These are phyloP conservation scores for Epirrhoe tristata DNA, from an alignment of 2,888 invertebrate genomes.

Conservation along the genomic window DNA sequence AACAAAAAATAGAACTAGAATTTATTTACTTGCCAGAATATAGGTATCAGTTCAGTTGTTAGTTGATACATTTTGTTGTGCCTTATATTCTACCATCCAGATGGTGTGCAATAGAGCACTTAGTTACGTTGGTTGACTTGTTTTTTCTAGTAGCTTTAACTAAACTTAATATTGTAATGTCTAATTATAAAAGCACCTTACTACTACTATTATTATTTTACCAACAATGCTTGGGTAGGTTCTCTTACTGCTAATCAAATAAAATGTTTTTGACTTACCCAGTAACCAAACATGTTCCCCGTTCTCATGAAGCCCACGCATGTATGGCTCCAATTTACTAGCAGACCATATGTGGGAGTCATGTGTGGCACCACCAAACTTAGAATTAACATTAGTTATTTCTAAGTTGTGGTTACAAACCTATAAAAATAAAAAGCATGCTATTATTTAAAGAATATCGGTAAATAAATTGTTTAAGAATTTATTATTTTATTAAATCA, in stretches of 20 bases:
- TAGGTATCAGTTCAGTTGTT: no score
- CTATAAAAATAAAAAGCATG: neutral
- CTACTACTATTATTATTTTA: no score
- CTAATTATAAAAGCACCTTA: neutral
- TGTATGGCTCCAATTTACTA: slow-evolving; percentile 18
- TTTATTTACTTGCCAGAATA: no score
- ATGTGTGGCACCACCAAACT: slow-evolving; percentile 16
- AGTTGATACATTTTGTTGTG: no score
- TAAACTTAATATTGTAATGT: neutral
- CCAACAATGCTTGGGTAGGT: neutral
- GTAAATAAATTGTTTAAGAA: neutral
- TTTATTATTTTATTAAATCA: neutral
- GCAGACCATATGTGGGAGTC: slow-evolving; percentile 13
- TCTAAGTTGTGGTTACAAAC: slow-evolving; percentile 1
- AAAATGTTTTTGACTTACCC: slow-evolving; percentile 28
- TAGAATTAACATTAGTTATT: slow-evolving; percentile 11
- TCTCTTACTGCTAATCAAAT: neutral
- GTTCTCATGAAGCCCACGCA: slow-evolving; percentile 35
- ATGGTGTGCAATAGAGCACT: no score
- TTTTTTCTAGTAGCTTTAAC: neutral
- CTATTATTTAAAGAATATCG: neutral
- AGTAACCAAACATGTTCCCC: slow-evolving; percentile 40
- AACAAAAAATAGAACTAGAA: no score
- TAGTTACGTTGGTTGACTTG: neutral
- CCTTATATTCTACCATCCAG: no score